Evolutionary conservation across 2,888 invertebrate species (phyloP).

Genomic region (Trachelus iudaicus): DNA sequence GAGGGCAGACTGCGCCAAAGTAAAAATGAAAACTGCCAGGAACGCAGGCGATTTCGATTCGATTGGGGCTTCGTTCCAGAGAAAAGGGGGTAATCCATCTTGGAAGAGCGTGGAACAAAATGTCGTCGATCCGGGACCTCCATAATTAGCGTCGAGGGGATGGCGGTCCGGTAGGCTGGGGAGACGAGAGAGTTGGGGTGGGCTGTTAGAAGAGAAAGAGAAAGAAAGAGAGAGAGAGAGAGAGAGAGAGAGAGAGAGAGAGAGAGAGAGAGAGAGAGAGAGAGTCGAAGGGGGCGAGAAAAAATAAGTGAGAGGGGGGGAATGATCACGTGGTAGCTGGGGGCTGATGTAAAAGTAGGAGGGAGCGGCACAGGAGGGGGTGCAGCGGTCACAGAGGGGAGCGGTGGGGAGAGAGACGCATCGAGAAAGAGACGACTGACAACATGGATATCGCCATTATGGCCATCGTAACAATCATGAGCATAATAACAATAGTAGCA

Average conservation of each 20-base stretch:
- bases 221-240: too few species aligned
- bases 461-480: slow-evolving; percentile 50
- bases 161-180: slow-evolving; percentile 20
- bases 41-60: neutral
- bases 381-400: slow-evolving; percentile 29
- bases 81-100: slow-evolving; percentile 50
- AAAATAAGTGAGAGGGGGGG: slow-evolving; percentile 41
- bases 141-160: slow-evolving; percentile 57
- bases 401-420: slow-evolving; percentile 22
- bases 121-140: slow-evolving; percentile 60
- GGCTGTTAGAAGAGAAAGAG: neutral
- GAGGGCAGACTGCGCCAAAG: neutral
- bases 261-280: too few species aligned
- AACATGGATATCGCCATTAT: slow-evolving; percentile 53
- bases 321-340: slow-evolving; percentile 38
- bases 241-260: too few species aligned
- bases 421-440: slow-evolving; percentile 35
- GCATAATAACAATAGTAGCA: slow-evolving; percentile 36
- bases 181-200: slow-evolving; percentile 7
- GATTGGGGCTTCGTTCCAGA: neutral
- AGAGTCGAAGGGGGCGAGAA: slow-evolving; percentile 12
- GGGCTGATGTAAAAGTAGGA: slow-evolving; percentile 18
- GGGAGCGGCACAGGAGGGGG: slow-evolving; percentile 25
- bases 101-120: slow-evolving; percentile 59
- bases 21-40: slow-evolving; percentile 2